A percentile compares a stretch with the other conserved stretches of the same genome.
phyloP scores from a whole-genome alignment of 2,888 invertebrate species.

The Thereva unica region DNA sequence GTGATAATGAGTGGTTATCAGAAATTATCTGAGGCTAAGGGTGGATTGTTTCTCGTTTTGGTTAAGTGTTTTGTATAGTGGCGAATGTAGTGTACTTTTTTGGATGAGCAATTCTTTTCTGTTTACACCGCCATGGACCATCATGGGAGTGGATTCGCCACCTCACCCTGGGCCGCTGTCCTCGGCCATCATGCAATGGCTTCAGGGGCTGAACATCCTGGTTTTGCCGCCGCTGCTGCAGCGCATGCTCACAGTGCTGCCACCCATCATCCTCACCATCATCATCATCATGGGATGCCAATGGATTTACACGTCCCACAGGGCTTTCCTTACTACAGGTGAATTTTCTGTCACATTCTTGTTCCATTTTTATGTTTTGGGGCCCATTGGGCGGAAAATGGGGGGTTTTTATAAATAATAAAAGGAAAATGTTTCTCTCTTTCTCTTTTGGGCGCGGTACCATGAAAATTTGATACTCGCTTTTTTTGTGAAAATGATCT shows the following conservation, averaged over 20 bases:
- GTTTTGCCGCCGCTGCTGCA: slow-evolving; percentile 53
- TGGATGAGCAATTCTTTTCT: slow-evolving; percentile 13
- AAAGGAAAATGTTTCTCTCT: too few relatives aligned
- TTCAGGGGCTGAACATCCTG: slow-evolving; percentile 51
- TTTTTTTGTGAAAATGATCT: too few relatives aligned
- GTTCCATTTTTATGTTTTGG: neutral
- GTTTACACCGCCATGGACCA: slow-evolving; percentile 67
- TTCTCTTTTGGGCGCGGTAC: too few relatives aligned
- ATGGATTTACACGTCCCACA: slow-evolving; percentile 93
- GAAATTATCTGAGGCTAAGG: slow-evolving; percentile 5
- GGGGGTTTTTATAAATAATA: too few relatives aligned
- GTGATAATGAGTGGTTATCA: slow-evolving; percentile 30
- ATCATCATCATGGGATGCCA: slow-evolving; percentile 71
- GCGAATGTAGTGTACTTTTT: neutral
- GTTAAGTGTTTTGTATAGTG: neutral
- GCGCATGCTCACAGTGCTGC: slow-evolving; percentile 61
- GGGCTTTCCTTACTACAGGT: slow-evolving; percentile 91
- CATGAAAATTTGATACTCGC: too few relatives aligned
- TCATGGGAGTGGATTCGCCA: slow-evolving; percentile 72
- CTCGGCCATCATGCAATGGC: slow-evolving; percentile 63
- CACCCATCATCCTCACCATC: slow-evolving; percentile 56
- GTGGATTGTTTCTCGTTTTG: slow-evolving; percentile 8
- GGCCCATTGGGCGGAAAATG: too few relatives aligned
- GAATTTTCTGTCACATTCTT: slow-evolving; percentile 36
- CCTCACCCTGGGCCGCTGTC: slow-evolving; percentile 80